Conservation (phyloP, 2,113 vertebrate species). For the Montifringilla adamsi region DNA sequence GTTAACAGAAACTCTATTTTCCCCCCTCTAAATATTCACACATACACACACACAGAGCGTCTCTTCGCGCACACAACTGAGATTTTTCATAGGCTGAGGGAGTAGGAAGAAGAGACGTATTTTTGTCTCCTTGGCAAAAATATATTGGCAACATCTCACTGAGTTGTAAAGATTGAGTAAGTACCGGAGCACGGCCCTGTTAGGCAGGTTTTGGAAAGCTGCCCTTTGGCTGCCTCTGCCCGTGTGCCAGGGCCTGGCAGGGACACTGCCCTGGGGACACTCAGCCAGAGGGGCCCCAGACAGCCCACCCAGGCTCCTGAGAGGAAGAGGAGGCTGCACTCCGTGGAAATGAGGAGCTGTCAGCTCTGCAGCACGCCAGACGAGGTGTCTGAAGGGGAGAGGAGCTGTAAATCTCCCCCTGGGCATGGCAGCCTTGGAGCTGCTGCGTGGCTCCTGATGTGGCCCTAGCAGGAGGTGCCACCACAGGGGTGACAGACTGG, state of each 20-base stretch:
- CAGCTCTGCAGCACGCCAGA: neutral
- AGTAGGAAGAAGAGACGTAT: constrained; percentile 14
- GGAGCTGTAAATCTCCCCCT: neutral
- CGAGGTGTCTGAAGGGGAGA: neutral
- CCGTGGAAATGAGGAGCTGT: neutral
- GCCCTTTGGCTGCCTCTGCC: neutral
- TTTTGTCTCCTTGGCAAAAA: constrained; percentile 54
- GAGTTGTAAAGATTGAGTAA: constrained; percentile 53
- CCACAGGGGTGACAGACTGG: neutral
- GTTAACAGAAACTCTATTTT: neutral
- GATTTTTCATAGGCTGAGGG: constrained; percentile 18
- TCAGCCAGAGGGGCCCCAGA: neutral
- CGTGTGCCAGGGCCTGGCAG: neutral
- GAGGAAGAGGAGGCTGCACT: neutral
- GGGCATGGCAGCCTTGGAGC: neutral
- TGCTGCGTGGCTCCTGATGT: neutral
- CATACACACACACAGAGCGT: neutral
- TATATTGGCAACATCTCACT: constrained; percentile 17
- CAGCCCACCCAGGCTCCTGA: neutral
- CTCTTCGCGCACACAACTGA: neutral
- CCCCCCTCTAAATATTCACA: neutral
- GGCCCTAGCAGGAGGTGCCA: neutral
- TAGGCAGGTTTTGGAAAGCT: neutral
- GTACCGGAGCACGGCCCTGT: neutral
- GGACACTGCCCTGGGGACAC: neutral